Percentiles rank a stretch among this genome's conserved stretches.
Conservation (phyloP, 1,140 invertebrate species). For the Lordiphosa stackelbergi region DNA sequence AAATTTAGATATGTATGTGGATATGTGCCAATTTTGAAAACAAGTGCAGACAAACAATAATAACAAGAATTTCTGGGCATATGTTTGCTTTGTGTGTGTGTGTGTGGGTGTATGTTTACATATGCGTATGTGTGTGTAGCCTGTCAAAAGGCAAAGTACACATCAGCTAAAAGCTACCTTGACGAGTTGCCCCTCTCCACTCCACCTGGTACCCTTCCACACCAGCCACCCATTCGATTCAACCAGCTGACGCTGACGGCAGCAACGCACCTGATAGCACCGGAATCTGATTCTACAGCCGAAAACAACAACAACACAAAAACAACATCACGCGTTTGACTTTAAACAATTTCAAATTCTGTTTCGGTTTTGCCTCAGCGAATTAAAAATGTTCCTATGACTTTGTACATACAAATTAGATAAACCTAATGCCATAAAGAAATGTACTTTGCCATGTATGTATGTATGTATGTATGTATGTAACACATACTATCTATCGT, state of each 20-base stretch:
- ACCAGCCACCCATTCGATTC: not conserved
- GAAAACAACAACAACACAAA: constrained; percentile 2
- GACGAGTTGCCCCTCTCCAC: not conserved
- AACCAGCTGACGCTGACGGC: no score
- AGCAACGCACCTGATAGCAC: constrained; percentile 6
- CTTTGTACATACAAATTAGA: not conserved
- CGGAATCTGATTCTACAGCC: not conserved
- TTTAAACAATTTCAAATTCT: not conserved
- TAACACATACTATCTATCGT: no score
- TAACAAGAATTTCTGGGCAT: no score
- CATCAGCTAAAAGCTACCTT: constrained; percentile 8
- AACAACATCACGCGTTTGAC: constrained; percentile 11
- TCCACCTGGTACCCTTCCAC: no score
- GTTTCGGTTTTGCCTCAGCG: not conserved
- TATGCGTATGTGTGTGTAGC: constrained; percentile 1
- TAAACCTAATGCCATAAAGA: constrained; percentile 1
- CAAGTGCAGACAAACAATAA: no score
- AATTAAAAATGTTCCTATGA: not conserved
- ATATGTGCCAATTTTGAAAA: no score
- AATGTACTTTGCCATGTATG: not conserved
- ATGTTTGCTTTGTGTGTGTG: not conserved
- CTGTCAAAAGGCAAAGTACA: constrained; percentile 14
- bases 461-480: not conserved
- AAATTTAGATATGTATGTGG: no score
- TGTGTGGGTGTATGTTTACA: not conserved